Base-by-base conservation (phyloP, 2,113 vertebrate species). In the Sapayoa aenigma region DNA sequence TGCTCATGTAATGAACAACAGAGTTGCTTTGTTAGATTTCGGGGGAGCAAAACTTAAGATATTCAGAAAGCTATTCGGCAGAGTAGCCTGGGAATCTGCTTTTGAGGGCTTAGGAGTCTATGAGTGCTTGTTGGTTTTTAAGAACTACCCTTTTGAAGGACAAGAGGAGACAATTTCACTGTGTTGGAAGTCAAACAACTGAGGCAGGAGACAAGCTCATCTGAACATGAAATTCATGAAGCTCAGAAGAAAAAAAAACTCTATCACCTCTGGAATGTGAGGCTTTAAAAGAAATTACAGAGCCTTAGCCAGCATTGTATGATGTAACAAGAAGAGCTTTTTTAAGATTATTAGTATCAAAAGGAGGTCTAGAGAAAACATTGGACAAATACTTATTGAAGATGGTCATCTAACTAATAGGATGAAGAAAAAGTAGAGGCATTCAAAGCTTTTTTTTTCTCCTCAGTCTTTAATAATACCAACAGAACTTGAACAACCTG, bases 361-460 rank as follows among this genome's bases (percentile, higher is more conserved):
- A 16, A 55, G 1, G 6, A 18, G 8, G 2, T 42, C 11, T 59
- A 35, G 39, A 41, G 24, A 66, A 82, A 77, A 52, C 24, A 28
- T 16, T 42, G 27, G 19, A 37, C 14, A 4, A 24, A 25, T 37
- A 20, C 9, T 55, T 37, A 9, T 37, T 83, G 39, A 52, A 37
- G 33, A 17, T 23, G 27, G 27, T 74, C 8, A 37, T 58, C 12
- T 80, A 35, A 35, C 11, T 73, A 58, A 50, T 33, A 12, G 9
- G 7, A 58, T 20, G 17, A 31, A 58, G 42, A 46, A 82, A 44
- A 82, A 19, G 20, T 3, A 66, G 44, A 58, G 8, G 10, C 12
- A 4, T 50, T 44, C 27, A 50, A 3, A 20, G 9, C 0, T 5
- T 11, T 5, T 33, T 12, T 30, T 41, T 5, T 3, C 1, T 6